These are phyloP conservation scores for Carassius auratus DNA, from an alignment of 2,113 vertebrate genomes.

Conservation along the genomic window DNA sequence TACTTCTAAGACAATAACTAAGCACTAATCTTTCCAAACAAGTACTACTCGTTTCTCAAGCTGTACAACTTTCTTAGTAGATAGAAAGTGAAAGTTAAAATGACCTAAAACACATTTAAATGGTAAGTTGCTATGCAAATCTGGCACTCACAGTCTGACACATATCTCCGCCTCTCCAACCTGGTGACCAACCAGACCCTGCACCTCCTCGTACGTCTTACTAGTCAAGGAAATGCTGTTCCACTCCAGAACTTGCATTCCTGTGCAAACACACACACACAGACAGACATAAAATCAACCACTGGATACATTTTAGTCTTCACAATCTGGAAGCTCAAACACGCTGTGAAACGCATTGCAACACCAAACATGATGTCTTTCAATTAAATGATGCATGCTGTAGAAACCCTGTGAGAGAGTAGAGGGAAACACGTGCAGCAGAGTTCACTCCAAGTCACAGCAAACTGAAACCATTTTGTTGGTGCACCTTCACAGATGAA, in stretches of 20 bases:
- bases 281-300: neutral
- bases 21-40: neutral
- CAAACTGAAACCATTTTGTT: slow-evolving; percentile 51
- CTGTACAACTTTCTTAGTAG: neutral
- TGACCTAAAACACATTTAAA: neutral
- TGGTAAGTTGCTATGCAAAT: slow-evolving; percentile 5
- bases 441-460: slow-evolving; percentile 39
- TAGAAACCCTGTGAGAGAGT: slow-evolving; percentile 18
- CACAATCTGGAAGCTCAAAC: neutral
- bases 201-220: slow-evolving; percentile 97
- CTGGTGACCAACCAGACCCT: slow-evolving; percentile 87
- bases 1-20: neutral
- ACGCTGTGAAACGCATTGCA: neutral
- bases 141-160: slow-evolving; percentile 97
- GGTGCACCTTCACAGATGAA: slow-evolving; percentile 76
- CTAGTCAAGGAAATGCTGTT: slow-evolving; percentile 88
- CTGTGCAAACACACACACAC: slow-evolving; percentile 65
- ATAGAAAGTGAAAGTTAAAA: neutral
- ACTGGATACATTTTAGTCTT: neutral
- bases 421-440: neutral
- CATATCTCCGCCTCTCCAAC: slow-evolving; percentile 96
- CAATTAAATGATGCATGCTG: neutral
- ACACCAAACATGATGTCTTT: neutral
- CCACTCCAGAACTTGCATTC: slow-evolving; percentile 99
- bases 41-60: neutral